phyloP scores from a whole-genome alignment of 2,113 vertebrate species.

The Dissostichus mawsoni region DNA sequence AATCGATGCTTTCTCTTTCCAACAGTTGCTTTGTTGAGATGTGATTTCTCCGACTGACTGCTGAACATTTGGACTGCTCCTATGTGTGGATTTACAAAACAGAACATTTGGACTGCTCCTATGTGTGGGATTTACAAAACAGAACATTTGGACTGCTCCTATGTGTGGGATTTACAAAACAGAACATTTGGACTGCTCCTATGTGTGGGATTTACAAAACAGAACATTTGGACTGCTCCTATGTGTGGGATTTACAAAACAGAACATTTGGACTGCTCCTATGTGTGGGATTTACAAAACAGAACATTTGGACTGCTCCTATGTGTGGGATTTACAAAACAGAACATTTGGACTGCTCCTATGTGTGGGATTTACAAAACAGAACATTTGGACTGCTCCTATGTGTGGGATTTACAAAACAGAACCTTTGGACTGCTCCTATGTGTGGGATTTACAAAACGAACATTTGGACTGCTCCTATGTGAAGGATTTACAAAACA shows the following conservation, averaged over 20 bases:
- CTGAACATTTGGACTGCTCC: constrained; percentile 4
- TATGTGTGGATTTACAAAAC: constrained; percentile 17
- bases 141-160: constrained; percentile 3
- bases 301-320: constrained; percentile 3
- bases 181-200: constrained; percentile 3
- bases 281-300: constrained; percentile 19
- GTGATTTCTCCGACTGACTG: constrained; percentile 22
- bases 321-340: constrained; percentile 19
- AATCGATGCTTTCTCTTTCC: constrained; percentile 3
- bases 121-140: constrained; percentile 19
- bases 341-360: constrained; percentile 3
- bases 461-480: constrained; percentile 1
- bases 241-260: constrained; percentile 19
- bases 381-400: constrained; percentile 3
- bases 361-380: constrained; percentile 19
- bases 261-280: constrained; percentile 3
- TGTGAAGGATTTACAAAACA: constrained; percentile 21
- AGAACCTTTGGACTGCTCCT: constrained; percentile 2
- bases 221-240: constrained; percentile 3
- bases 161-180: constrained; percentile 19
- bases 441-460: constrained; percentile 19
- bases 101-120: not conserved
- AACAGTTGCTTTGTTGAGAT: not conserved
- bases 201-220: constrained; percentile 19
- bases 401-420: constrained; percentile 19